phyloP scores from a whole-genome alignment of 2,797 vertebrate species.

The Epinephelus awoara region DNA sequence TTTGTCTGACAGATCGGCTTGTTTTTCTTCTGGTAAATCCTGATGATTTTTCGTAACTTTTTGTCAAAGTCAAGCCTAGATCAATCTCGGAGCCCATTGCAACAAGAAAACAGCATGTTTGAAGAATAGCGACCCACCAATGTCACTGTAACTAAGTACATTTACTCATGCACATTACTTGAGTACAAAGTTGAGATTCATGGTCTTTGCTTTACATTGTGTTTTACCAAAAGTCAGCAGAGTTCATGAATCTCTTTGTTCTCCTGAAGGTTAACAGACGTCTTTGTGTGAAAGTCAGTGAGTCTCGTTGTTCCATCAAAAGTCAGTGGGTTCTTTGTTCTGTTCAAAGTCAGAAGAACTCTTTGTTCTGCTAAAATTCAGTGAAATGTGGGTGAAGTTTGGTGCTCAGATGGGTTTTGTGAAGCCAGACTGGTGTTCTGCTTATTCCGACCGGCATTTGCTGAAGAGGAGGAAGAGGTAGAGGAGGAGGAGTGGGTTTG shows the following conservation, averaged over 20 bases:
- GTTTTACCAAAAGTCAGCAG: background rate
- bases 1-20: too few relatives aligned
- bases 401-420: slow-evolving; percentile 38
- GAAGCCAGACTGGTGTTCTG: slow-evolving; percentile 39
- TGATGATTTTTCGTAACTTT: too few relatives aligned
- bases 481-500: background rate
- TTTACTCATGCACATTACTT: too few relatives aligned
- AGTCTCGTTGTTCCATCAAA: background rate
- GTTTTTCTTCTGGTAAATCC: too few relatives aligned
- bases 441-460: slow-evolving; percentile 65
- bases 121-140: too few relatives aligned
- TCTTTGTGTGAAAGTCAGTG: background rate
- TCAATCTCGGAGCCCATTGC: too few relatives aligned
- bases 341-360: background rate
- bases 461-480: slow-evolving; percentile 20
- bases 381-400: background rate
- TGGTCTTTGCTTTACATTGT: too few relatives aligned
- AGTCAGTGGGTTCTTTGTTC: slow-evolving; percentile 20
- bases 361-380: slow-evolving; percentile 8
- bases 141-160: too few relatives aligned
- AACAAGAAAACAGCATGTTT: too few relatives aligned
- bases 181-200: too few relatives aligned
- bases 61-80: too few relatives aligned
- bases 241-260: background rate
- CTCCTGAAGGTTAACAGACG: background rate